A percentile compares a stretch with the other conserved stretches of the same genome.
phyloP scores from a whole-genome alignment of 2,888 invertebrate genomes.

The Tricholauxania praeusta region DNA sequence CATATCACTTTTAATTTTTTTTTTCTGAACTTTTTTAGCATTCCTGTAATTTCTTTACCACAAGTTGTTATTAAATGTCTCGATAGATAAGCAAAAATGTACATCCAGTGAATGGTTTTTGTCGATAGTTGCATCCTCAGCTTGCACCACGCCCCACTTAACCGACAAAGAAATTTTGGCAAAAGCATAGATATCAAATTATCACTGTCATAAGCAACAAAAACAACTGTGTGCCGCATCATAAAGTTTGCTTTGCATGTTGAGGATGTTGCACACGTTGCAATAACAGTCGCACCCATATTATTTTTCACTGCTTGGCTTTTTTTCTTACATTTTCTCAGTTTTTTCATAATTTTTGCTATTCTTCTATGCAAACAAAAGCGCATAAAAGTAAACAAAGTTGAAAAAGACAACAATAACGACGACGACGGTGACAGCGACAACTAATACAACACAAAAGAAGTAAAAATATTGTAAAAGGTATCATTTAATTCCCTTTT shows the following conservation, averaged over 20 bases:
- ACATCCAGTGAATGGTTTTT: no score
- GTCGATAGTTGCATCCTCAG: no score
- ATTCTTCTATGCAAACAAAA: constrained; percentile 13
- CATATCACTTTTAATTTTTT: no score
- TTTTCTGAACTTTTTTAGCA: no score
- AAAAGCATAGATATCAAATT: constrained; percentile 5
- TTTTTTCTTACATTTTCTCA: not conserved
- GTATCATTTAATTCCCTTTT: constrained; percentile 32
- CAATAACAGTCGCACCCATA: not conserved
- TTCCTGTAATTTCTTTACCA: no score
- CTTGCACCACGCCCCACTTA: no score
- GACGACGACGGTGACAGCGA: not conserved
- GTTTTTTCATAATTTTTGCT: not conserved
- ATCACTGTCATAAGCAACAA: constrained; percentile 13
- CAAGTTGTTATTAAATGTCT: constrained; percentile 14
- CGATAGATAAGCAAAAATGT: constrained; percentile 11
- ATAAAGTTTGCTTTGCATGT: no score
- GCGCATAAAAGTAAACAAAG: constrained; percentile 3
- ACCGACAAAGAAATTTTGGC: no score
- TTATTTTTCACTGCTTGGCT: constrained; percentile 2
- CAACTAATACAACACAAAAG: not conserved
- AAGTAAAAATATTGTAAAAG: constrained; percentile 24
- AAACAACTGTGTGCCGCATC: not conserved
- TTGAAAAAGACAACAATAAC: not conserved
- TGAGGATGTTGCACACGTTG: no score